A percentile compares a stretch with the other conserved stretches of the same genome.
Conservation (phyloP, 2,797 vertebrate species). For the Agapornis canus region DNA sequence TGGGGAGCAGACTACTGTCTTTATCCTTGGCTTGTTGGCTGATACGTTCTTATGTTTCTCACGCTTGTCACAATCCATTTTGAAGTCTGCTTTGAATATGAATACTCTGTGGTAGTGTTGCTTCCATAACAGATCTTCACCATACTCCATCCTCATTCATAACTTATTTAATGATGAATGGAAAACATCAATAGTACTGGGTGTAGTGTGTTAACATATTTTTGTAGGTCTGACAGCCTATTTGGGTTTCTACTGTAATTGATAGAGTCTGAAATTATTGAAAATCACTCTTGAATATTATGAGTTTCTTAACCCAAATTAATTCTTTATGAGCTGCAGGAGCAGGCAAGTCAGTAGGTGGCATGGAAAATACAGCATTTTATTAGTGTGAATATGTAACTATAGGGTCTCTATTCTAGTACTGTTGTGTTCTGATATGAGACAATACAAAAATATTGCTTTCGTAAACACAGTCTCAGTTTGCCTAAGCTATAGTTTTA, state of each 20-base stretch:
- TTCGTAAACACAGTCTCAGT: background rate
- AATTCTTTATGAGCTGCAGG: background rate
- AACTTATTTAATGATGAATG: background rate
- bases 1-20: background rate
- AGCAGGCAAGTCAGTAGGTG: background rate
- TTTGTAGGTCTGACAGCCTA: background rate
- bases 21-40: slow-evolving; percentile 3
- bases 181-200: background rate
- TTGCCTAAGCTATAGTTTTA: background rate
- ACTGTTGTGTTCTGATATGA: background rate
- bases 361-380: background rate
- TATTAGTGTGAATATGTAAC: background rate
- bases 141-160: background rate
- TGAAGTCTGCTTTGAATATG: background rate
- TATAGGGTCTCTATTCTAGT: background rate
- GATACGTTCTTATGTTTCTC: background rate
- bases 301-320: background rate
- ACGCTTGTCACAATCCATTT: background rate
- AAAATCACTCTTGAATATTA: background rate
- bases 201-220: background rate
- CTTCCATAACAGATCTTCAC: background rate
- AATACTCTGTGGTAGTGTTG: background rate
- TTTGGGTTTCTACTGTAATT: background rate
- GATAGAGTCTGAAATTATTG: background rate
- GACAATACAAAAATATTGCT: background rate